Evolutionary conservation across 1,140 invertebrate species (phyloP).

Genomic region (Drosophila insularis): DNA sequence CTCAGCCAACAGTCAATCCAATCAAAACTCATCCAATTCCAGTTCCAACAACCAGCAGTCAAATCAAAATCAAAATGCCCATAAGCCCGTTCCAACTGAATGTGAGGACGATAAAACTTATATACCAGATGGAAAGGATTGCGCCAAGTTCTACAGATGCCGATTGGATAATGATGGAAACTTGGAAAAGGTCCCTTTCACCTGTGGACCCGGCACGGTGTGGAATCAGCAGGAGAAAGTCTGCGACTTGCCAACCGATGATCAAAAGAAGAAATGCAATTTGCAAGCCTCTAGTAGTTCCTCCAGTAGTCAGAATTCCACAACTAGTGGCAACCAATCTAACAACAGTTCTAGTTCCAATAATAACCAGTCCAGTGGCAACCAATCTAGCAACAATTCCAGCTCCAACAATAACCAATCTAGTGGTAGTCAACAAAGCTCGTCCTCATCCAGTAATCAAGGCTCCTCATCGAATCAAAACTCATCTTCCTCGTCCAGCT

Average conservation of each 20-base stretch:
- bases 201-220: slow-evolving; percentile 86
- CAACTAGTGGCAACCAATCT: slow-evolving; percentile 29
- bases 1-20: slow-evolving; percentile 52
- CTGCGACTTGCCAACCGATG: slow-evolving; percentile 84
- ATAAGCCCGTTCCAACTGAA: slow-evolving; percentile 72
- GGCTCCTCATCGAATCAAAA: slow-evolving; percentile 22
- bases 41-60: slow-evolving; percentile 19
- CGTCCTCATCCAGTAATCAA: slow-evolving; percentile 11
- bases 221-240: slow-evolving; percentile 83
- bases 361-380: slow-evolving; percentile 34
- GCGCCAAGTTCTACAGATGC: slow-evolving; percentile 87
- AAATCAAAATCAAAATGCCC: slow-evolving; percentile 28
- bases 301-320: slow-evolving; percentile 30
- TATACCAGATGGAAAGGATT: slow-evolving; percentile 81
- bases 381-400: slow-evolving; percentile 21
- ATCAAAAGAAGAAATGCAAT: slow-evolving; percentile 84
- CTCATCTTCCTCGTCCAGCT: slow-evolving; percentile 36
- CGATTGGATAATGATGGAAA: slow-evolving; percentile 84
- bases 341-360: slow-evolving; percentile 21
- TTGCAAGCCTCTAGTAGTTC: slow-evolving; percentile 78
- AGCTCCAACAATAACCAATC: slow-evolving; percentile 32
- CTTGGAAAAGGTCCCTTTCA: slow-evolving; percentile 85
- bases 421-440: slow-evolving; percentile 26
- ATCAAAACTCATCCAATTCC: slow-evolving; percentile 46
- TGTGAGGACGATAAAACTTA: slow-evolving; percentile 83